Percentiles rank a stretch among this genome's conserved stretches.
Conservation (phyloP, 2,888 invertebrate species). For the Agrochola lota region DNA sequence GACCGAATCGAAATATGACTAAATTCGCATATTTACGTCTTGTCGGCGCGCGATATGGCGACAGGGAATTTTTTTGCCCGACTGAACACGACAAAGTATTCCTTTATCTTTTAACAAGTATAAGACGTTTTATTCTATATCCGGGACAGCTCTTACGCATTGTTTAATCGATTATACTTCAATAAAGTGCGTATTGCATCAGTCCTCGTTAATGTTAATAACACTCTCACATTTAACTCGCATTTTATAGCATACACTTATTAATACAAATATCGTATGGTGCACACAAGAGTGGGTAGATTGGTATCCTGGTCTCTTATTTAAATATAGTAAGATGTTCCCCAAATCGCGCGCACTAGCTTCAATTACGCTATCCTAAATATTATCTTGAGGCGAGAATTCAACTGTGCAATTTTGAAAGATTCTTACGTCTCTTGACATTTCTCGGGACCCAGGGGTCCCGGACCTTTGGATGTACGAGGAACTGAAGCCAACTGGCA, state of each 20-base stretch:
- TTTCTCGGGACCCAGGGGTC: no score
- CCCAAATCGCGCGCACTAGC: no score
- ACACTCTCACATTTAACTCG: conserved; percentile 30
- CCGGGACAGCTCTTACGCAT: conserved; percentile 33
- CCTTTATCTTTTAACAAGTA: conserved; percentile 1
- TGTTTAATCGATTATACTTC: conserved; percentile 22
- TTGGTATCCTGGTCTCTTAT: not conserved
- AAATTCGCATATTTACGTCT: conserved; percentile 9
- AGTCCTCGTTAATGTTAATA: conserved; percentile 44
- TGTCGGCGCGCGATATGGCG: not conserved
- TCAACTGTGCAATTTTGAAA: not conserved
- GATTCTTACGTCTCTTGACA: not conserved
- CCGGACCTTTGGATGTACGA: no score
- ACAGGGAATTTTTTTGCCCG: not conserved
- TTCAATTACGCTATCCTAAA: not conserved
- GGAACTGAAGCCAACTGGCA: no score
- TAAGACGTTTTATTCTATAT: not conserved
- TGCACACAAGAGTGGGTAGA: conserved; percentile 23
- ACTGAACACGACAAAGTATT: not conserved
- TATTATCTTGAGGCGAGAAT: not conserved
- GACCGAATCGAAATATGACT: not conserved
- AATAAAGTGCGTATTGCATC: conserved; percentile 47
- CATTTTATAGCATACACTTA: conserved; percentile 43
- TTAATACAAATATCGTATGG: conserved; percentile 32
- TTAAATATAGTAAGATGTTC: not conserved